Percentiles rank a stretch among this genome's conserved stretches.
Evolutionary conservation across 1,140 invertebrate genomes (phyloP).

Genomic region (Drosophila busckii): DNA sequence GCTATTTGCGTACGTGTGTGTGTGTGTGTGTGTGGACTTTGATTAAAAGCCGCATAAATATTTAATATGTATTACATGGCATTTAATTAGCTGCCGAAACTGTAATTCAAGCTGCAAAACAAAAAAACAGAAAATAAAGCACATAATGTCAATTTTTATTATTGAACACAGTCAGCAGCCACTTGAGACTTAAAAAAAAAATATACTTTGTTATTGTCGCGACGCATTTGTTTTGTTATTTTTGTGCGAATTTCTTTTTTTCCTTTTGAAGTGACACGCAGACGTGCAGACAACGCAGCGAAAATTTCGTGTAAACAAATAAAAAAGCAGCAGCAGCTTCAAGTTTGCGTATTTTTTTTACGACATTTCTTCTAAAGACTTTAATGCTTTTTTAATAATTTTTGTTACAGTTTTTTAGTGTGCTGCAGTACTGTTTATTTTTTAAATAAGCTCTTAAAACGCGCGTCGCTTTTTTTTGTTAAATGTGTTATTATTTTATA

Average conservation of each 20-base stretch:
- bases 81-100: slow-evolving; percentile 65
- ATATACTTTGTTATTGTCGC: slow-evolving; percentile 4
- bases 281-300: slow-evolving; percentile 1
- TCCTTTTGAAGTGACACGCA: slow-evolving; percentile 58
- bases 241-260: slow-evolving; percentile 48
- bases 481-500: too few species aligned
- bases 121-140: slow-evolving; percentile 4
- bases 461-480: too few species aligned
- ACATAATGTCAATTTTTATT: slow-evolving; percentile 1
- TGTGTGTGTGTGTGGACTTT: slow-evolving; percentile 15
- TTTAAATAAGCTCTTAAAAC: too few species aligned
- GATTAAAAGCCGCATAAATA: slow-evolving; percentile 68
- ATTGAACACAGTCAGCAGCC: too few species aligned
- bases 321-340: slow-evolving; percentile 43
- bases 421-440: too few species aligned
- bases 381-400: slow-evolving; percentile 71
- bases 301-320: slow-evolving; percentile 39
- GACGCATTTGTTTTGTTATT: slow-evolving; percentile 4
- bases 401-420: too few species aligned
- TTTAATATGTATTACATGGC: slow-evolving; percentile 45
- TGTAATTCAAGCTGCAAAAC: slow-evolving; percentile 22
- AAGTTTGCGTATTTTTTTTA: slow-evolving; percentile 43
- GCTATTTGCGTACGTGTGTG: not conserved
- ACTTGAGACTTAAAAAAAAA: slow-evolving; percentile 15
- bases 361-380: slow-evolving; percentile 60